Evolutionary conservation across 2,888 invertebrate species (phyloP).

Genomic region (Cryptosula pallasiana): DNA sequence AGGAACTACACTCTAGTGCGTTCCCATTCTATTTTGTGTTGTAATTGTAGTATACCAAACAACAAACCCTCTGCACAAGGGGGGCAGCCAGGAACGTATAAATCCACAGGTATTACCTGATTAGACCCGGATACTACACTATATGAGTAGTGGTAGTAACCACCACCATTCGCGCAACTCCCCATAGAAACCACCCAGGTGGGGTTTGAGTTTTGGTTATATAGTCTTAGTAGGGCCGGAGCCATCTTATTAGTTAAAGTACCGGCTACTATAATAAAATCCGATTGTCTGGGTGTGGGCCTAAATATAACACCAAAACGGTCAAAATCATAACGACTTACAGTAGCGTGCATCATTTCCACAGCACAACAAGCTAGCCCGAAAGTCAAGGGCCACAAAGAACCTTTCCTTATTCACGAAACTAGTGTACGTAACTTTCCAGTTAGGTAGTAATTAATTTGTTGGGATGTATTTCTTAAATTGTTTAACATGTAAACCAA

Average conservation of each 20-base stretch:
- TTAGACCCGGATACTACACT: slow-evolving; percentile 95
- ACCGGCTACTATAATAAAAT: slow-evolving; percentile 27
- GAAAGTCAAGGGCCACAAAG: slow-evolving; percentile 15
- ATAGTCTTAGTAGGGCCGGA: slow-evolving; percentile 51
- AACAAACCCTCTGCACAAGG: slow-evolving; percentile 19
- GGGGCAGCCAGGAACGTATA: slow-evolving; percentile 27
- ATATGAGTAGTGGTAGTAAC: slow-evolving; percentile 96
- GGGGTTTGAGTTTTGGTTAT: slow-evolving; percentile 93
- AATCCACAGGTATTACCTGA: slow-evolving; percentile 85
- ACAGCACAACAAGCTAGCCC: slow-evolving; percentile 24
- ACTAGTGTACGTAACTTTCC: no score
- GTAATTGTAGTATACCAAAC: neutral
- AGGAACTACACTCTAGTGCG: no score
- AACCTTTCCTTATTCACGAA: neutral
- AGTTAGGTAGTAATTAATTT: no score
- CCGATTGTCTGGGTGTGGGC: slow-evolving; percentile 25
- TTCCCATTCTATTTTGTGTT: neutral
- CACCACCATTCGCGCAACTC: slow-evolving; percentile 95
- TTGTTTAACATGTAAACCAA: no score
- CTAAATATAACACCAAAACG: slow-evolving; percentile 27
- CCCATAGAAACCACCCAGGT: slow-evolving; percentile 98
- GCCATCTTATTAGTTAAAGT: slow-evolving; percentile 27
- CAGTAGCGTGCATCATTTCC: slow-evolving; percentile 24
- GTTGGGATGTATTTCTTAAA: no score
- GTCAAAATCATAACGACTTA: slow-evolving; percentile 24